Evolutionary conservation across 2,888 invertebrate species (phyloP).

Genomic region (Ischnus inquisitorius): DNA sequence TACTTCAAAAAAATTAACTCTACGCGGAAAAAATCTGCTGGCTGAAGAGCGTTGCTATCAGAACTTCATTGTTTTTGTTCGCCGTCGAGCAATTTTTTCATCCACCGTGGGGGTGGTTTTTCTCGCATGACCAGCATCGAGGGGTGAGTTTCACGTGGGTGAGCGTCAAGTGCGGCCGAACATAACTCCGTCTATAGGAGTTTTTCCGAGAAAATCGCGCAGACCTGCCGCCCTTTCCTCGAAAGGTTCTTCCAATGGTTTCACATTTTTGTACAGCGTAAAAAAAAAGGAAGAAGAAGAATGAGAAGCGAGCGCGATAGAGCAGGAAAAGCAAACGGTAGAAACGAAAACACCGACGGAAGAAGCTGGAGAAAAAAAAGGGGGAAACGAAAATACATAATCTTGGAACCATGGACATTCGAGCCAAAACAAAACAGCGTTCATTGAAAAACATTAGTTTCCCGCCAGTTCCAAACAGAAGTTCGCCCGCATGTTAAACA

Average conservation of each 20-base stretch:
- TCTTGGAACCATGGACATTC: not conserved
- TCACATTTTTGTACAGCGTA: constrained; percentile 44
- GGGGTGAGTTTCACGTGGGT: constrained; percentile 36
- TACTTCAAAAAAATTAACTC: constrained; percentile 16
- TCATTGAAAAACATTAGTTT: not conserved
- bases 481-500: not conserved
- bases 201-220: constrained; percentile 63
- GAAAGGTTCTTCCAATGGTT: constrained; percentile 56
- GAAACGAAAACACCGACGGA: constrained; percentile 30
- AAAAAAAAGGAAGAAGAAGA: constrained; percentile 27
- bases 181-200: not conserved
- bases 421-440: not conserved
- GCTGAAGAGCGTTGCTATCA: not conserved
- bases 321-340: constrained; percentile 30
- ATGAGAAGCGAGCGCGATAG: constrained; percentile 35
- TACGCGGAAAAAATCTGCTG: constrained; percentile 28
- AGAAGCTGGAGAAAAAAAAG: constrained; percentile 4
- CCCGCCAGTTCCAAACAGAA: not conserved
- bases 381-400: constrained; percentile 46
- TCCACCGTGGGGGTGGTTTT: constrained; percentile 41
- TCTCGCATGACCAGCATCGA: constrained; percentile 61
- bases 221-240: constrained; percentile 63
- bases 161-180: constrained; percentile 44
- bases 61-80: constrained; percentile 61
- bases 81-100: constrained; percentile 41